Evolutionary conservation across 92 coral and sea anemone genomes (phyloP).

Genomic region (Parazoanthus swiftii): DNA sequence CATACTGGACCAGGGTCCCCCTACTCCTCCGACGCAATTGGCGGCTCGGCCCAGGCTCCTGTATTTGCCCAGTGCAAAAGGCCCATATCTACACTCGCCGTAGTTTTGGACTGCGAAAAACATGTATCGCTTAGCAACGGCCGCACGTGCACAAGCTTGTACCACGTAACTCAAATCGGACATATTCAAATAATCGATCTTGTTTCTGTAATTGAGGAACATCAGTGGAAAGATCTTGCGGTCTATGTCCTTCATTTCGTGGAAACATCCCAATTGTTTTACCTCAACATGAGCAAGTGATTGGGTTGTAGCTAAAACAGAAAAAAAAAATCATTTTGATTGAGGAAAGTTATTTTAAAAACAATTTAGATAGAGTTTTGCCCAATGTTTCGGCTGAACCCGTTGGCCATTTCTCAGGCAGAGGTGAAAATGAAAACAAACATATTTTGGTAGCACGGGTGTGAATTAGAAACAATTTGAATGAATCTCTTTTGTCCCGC

Average conservation of each 20-base stretch:
- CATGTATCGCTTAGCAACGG: conserved; percentile 50
- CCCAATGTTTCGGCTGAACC: too few relatives aligned
- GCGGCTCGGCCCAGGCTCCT: conserved; percentile 52
- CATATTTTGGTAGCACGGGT: too few relatives aligned
- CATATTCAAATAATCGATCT: conserved; percentile 56
- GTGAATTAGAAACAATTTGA: too few relatives aligned
- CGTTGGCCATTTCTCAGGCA: too few relatives aligned
- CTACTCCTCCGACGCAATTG: conserved; percentile 66
- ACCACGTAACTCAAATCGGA: conserved; percentile 70
- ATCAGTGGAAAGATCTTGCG: conserved; percentile 45
- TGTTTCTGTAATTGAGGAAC: conserved; percentile 60
- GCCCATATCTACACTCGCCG: conserved; percentile 74
- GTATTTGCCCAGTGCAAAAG: conserved; percentile 54
- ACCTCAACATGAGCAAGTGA: conserved; percentile 23
- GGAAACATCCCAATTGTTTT: conserved; percentile 61
- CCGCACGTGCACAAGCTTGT: conserved; percentile 71
- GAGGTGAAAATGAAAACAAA: too few relatives aligned
- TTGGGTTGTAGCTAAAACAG: not conserved
- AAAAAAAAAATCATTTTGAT: too few relatives aligned
- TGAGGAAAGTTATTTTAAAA: too few relatives aligned
- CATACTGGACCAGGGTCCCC: conserved; percentile 58
- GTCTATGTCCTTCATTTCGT: conserved; percentile 27
- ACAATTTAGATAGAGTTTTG: too few relatives aligned
- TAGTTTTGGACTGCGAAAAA: conserved; percentile 68
- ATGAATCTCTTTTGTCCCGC: too few relatives aligned